These are phyloP conservation scores for Etheostoma nigrum DNA, from an alignment of 2,797 vertebrate species.

Conservation along the genomic window DNA sequence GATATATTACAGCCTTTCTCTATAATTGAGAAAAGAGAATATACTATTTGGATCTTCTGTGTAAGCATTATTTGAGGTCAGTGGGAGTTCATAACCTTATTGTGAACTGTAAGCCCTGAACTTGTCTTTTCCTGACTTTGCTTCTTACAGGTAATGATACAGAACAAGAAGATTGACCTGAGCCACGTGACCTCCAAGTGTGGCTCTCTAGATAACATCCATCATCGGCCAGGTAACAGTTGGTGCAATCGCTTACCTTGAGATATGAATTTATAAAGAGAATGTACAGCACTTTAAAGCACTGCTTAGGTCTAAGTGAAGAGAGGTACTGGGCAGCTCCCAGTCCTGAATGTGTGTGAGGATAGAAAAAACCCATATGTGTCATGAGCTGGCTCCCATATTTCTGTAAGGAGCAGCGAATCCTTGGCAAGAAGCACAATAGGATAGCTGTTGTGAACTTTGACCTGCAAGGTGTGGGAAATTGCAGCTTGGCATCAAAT, in stretches of 20 bases:
- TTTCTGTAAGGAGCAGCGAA: not conserved
- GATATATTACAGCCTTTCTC: not conserved
- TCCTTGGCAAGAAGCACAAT: not conserved
- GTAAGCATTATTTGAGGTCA: not conserved
- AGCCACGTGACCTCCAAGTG: constrained; percentile 99
- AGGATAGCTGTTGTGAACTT: not conserved
- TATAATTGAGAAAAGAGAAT: constrained; percentile 20
- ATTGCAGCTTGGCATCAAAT: not conserved
- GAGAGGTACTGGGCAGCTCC: not conserved
- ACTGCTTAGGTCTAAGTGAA: not conserved
- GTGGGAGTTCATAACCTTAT: not conserved
- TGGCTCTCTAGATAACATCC: constrained; percentile 97
- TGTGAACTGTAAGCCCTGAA: constrained; percentile 27
- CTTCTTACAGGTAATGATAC: constrained; percentile 91
- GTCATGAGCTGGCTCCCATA: no score
- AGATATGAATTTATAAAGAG: not conserved
- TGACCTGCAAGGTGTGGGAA: not conserved
- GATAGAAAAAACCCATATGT: not conserved
- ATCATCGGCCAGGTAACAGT: constrained; percentile 94
- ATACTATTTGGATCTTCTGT: constrained; percentile 6
- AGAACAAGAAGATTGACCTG: constrained; percentile 98
- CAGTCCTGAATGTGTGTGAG: constrained; percentile 5
- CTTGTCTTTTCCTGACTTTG: constrained; percentile 39
- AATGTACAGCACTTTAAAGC: not conserved
- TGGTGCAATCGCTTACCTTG: not conserved